Evolutionary conservation across 1,140 invertebrate genomes (phyloP), one percentile per base, ranked within the genome.

Genomic region (Heliconius nattereri): DNA sequence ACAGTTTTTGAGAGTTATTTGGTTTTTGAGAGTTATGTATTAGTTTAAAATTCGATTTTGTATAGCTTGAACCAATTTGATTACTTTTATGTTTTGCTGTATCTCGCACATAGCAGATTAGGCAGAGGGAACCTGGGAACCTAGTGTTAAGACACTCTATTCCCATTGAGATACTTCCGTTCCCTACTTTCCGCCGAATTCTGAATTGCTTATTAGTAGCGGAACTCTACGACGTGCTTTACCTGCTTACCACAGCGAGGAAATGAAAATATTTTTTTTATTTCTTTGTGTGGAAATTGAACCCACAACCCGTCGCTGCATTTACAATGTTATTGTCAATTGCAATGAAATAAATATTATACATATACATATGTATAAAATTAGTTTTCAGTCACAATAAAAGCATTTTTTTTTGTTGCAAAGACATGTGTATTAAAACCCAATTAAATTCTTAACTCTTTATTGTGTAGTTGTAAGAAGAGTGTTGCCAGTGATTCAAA

Each of bases 401-500:
- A 19, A 71, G 32, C 73, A 57, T 20, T 16, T 49, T 73, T n/a
- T 54, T 78, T 19, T 40, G 70, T 73, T 73, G 71, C 71, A 54
- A 73, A 52, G 2, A 71, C 26, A 66, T 76, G 26, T 76, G 16
- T 76, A 66, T 57, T 57, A 57, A 57, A 57, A 57, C 20, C 60
- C 57, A 26, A 32, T 60, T 54, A 72, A 76, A 37, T 73, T 52
- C 66, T 54, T 35, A 71, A 57, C 45, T 52, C 32, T 40, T 45
- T 76, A 71, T 29, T 72, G 66, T 49, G 35, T 76, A 76, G 60
- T 26, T 76, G 57, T 76, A 76, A 71, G 37, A 32, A 20, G 49
- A 49, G 37, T 20, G 11, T 71, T 77, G 70, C 71, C 72, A 54
- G 76, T 80, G 79, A 80, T 80, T 80, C 19, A 78, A 54, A 78